Percentiles rank a stretch among this genome's conserved stretches.
These are phyloP conservation scores for Maniola jurtina DNA, from an alignment of 1,140 invertebrate species.

Conservation along the genomic window DNA sequence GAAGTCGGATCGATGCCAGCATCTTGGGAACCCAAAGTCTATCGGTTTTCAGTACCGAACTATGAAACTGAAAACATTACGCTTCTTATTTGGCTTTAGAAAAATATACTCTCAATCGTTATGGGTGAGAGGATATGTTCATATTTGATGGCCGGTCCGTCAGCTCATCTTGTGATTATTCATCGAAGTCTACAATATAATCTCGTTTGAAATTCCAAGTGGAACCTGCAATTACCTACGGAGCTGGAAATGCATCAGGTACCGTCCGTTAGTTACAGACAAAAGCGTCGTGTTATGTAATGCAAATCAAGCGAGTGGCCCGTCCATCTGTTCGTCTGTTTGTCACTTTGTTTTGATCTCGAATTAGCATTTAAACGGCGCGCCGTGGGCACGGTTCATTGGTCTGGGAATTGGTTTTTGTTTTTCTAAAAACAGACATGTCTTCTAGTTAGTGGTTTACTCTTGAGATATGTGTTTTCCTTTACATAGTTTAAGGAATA, in stretches of 20 bases:
- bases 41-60: too few species aligned
- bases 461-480: too few species aligned
- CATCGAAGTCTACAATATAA: too few species aligned
- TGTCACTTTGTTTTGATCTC: slow-evolving; percentile 39
- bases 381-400: slow-evolving; percentile 14
- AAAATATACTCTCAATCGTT: too few species aligned
- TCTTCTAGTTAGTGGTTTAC: neutral
- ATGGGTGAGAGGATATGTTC: too few species aligned
- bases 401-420: slow-evolving; percentile 15
- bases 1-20: too few species aligned
- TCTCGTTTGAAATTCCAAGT: neutral
- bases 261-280: slow-evolving; percentile 2
- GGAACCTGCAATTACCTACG: neutral
- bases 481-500: too few species aligned
- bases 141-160: too few species aligned
- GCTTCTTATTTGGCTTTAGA: too few species aligned
- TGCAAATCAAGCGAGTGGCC: slow-evolving; percentile 33
- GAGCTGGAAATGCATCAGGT: neutral
- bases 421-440: slow-evolving; percentile 9
- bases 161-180: too few species aligned
- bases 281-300: slow-evolving; percentile 34
- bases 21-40: too few species aligned
- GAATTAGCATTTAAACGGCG: slow-evolving; percentile 34
- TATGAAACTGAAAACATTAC: too few species aligned
- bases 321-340: slow-evolving; percentile 32